phyloP scores from a whole-genome alignment of 2,113 vertebrate species.

The Phrynosoma platyrhinos region DNA sequence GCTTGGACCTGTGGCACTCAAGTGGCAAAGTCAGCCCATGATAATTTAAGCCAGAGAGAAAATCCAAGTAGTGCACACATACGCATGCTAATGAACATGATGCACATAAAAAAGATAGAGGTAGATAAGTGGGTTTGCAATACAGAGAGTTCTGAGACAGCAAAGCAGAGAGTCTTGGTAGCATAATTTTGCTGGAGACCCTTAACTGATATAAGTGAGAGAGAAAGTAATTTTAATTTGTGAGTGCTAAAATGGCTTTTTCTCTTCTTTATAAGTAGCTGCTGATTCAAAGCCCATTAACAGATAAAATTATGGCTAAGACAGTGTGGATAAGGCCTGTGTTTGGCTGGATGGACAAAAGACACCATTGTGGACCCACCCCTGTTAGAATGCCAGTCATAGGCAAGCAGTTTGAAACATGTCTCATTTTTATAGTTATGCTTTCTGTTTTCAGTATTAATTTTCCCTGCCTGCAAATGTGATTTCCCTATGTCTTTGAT shows the following conservation, averaged over 20 bases:
- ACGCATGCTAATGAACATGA: background rate
- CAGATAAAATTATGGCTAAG: background rate
- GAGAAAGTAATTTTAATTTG: background rate
- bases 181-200: too few relatives aligned
- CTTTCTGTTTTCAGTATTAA: background rate
- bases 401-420: background rate
- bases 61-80: background rate
- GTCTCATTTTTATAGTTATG: background rate
- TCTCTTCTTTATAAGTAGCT: background rate
- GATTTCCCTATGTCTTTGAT: background rate
- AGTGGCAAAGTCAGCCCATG: background rate
- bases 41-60: background rate
- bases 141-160: background rate
- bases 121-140: background rate
- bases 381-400: slow-evolving; percentile 5
- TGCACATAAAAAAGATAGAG: background rate
- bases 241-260: background rate
- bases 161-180: too few relatives aligned
- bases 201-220: too few relatives aligned
- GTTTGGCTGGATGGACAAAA: too few relatives aligned
- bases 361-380: background rate
- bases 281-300: background rate
- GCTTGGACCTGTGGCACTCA: background rate
- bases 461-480: background rate
- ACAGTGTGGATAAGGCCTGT: background rate